These are phyloP conservation scores for Allygus modestus DNA, from an alignment of 2,888 invertebrate species.

Conservation along the genomic window DNA sequence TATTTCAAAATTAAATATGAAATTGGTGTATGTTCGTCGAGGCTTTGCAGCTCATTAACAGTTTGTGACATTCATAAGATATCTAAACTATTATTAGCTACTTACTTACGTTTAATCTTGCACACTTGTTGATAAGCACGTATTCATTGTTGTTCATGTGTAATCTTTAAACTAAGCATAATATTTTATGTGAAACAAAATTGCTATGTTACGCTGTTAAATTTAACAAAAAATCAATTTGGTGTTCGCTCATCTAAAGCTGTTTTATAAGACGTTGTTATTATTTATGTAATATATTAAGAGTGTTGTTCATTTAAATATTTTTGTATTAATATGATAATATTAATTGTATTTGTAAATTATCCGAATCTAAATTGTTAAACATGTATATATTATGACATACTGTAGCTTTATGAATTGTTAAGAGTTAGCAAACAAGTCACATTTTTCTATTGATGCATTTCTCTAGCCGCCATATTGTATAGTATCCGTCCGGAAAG, in stretches of 20 bases:
- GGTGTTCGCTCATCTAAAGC: slow-evolving; percentile 44
- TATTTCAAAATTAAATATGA: too few species aligned
- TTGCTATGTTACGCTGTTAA: background rate
- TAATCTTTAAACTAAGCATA: background rate
- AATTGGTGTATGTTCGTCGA: too few species aligned
- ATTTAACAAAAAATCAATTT: background rate
- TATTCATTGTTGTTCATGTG: background rate
- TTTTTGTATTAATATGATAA: slow-evolving; percentile 46
- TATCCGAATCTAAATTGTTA: slow-evolving; percentile 42
- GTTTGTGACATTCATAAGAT: too few species aligned
- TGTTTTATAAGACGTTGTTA: slow-evolving; percentile 39
- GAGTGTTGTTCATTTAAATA: slow-evolving; percentile 52
- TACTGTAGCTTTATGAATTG: slow-evolving; percentile 34
- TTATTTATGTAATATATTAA: slow-evolving; percentile 45
- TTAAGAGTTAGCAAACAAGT: background rate
- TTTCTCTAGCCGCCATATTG: background rate
- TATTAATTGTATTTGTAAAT: slow-evolving; percentile 53
- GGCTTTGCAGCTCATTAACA: too few species aligned
- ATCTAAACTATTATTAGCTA: too few species aligned
- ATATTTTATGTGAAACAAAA: slow-evolving; percentile 7
- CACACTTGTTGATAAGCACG: slow-evolving; percentile 8
- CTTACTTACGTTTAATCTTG: too few species aligned
- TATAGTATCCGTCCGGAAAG: slow-evolving; percentile 10
- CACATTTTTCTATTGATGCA: background rate
- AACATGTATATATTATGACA: slow-evolving; percentile 30